phyloP scores from a whole-genome alignment of 92 coral and sea anemone species.

The Porites cylindrica region DNA sequence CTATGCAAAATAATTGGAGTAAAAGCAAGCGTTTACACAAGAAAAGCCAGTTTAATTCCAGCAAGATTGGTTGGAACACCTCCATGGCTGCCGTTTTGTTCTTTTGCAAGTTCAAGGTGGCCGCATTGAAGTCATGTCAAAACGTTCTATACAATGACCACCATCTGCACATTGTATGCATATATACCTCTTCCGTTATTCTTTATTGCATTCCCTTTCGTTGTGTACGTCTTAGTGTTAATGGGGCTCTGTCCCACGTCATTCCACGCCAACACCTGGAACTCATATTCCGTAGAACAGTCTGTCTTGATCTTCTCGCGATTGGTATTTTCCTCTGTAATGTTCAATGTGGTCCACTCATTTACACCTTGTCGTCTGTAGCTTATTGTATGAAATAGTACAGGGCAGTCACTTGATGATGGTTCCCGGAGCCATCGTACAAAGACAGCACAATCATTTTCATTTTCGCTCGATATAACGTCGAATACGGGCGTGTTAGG shows the following conservation, averaged over 20 bases:
- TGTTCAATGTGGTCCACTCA: neutral
- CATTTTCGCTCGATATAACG: neutral
- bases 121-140: no score
- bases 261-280: conserved; percentile 16
- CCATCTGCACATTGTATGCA: no score
- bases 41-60: no score
- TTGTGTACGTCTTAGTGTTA: neutral
- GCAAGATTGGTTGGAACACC: no score
- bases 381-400: conserved; percentile 2
- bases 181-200: no score
- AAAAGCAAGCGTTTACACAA: no score
- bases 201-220: neutral
- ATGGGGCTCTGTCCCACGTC: neutral
- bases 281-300: neutral
- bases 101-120: no score
- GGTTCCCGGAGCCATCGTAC: conserved; percentile 4
- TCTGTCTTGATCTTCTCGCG: neutral
- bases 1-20: no score
- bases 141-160: no score
- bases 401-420: conserved; percentile 2
- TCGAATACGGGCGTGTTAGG: neutral
- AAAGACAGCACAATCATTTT: neutral
- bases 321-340: neutral
- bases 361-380: neutral
- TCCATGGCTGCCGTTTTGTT: no score